Evolutionary conservation across 2,797 vertebrate genomes (phyloP).

Genomic region (Artibeus lituratus): DNA sequence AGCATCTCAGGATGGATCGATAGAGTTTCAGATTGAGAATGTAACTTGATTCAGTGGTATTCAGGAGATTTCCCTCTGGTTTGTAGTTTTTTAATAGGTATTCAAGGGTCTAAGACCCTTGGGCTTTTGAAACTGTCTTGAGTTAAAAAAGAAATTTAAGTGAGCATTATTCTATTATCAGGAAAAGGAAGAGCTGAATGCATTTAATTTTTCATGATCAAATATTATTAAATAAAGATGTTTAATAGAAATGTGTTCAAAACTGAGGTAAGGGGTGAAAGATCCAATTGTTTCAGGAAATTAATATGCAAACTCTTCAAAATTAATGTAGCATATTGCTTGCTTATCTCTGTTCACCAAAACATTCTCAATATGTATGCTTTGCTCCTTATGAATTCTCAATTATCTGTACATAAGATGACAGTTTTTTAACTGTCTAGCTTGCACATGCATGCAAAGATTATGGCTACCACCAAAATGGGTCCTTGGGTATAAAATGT

Average conservation of each 20-base stretch:
- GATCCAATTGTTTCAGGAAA: constrained; percentile 55
- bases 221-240: constrained; percentile 59
- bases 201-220: constrained; percentile 63
- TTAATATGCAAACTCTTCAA: constrained; percentile 58
- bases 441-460: neutral
- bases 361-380: neutral
- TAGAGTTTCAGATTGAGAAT: constrained; percentile 56
- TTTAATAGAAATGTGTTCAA: constrained; percentile 47
- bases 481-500: neutral
- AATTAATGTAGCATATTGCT: constrained; percentile 47
- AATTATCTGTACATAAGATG: neutral
- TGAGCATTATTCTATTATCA: constrained; percentile 28
- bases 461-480: neutral
- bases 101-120: neutral
- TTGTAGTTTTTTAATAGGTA: constrained; percentile 36
- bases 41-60: constrained; percentile 49
- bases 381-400: constrained; percentile 29
- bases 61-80: constrained; percentile 39
- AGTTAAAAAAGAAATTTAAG: neutral
- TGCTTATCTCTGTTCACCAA: constrained; percentile 57
- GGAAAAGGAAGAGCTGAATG: constrained; percentile 35
- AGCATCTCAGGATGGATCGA: constrained; percentile 22
- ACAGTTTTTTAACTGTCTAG: neutral
- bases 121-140: neutral
- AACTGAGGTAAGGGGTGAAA: constrained; percentile 43